Evolutionary conservation across 2,888 invertebrate species (phyloP).

Genomic region (Lysandra coridon): DNA sequence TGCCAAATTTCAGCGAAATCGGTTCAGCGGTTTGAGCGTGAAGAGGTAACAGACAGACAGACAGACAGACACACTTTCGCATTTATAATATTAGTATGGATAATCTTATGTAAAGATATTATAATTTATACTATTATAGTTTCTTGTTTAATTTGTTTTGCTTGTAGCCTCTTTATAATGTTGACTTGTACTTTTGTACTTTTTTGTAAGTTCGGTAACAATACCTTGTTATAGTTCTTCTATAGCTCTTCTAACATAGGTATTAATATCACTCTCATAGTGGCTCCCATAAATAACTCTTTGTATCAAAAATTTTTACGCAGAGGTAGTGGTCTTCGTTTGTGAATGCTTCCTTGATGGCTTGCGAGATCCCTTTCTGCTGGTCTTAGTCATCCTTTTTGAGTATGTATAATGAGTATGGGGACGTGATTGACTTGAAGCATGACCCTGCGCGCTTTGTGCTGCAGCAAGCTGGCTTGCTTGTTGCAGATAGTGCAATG

Average conservation of each 20-base stretch:
- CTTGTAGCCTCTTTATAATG: neutral
- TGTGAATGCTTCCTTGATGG: constrained; percentile 8
- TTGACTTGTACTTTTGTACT: neutral
- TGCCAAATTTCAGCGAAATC: too few relatives aligned
- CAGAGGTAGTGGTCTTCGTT: neutral
- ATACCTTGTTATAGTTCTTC: too few relatives aligned
- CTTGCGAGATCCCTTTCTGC: constrained; percentile 46
- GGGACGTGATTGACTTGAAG: constrained; percentile 56
- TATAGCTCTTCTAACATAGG: too few relatives aligned
- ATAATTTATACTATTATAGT: too few relatives aligned
- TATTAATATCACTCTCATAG: neutral
- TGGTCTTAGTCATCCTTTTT: constrained; percentile 63
- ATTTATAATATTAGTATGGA: too few relatives aligned
- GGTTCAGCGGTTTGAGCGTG: too few relatives aligned
- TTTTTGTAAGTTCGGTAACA: too few relatives aligned
- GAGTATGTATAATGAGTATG: constrained; percentile 68
- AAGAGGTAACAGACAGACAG: too few relatives aligned
- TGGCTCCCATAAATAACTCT: neutral
- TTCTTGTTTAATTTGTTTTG: neutral
- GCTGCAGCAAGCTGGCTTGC: constrained; percentile 35
- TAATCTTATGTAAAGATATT: neutral
- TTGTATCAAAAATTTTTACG: neutral
- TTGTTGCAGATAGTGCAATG: constrained; percentile 52
- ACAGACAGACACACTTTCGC: too few relatives aligned
- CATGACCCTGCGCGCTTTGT: constrained; percentile 51